These are phyloP conservation scores for Orthosia incerta DNA, from an alignment of 2,888 invertebrate species.

Conservation along the genomic window DNA sequence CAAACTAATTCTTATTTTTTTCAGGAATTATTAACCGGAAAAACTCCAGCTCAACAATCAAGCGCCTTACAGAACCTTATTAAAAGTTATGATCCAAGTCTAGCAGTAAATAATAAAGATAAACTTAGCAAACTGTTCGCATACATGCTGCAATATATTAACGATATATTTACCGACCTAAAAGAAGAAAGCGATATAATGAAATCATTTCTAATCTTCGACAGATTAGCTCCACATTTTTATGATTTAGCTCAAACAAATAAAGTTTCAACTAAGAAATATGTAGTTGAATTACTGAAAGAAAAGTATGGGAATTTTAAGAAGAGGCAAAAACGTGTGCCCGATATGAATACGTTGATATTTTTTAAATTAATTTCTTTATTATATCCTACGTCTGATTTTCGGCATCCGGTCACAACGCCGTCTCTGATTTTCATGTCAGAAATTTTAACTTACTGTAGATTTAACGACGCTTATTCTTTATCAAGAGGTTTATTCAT, in stretches of 20 bases:
- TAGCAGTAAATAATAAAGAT: conserved; percentile 95
- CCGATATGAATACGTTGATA: conserved; percentile 93
- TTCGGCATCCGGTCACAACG: conserved; percentile 96
- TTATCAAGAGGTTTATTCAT: conserved; percentile 95
- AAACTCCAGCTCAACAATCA: conserved; percentile 92
- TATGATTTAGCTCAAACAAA: conserved; percentile 94
- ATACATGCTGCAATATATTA: conserved; percentile 94
- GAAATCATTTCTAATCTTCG: conserved; percentile 91
- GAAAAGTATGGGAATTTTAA: conserved; percentile 93
- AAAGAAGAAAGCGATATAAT: conserved; percentile 83
- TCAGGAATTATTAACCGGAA: conserved; percentile 91
- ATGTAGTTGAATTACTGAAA: conserved; percentile 93
- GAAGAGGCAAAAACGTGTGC: conserved; percentile 91
- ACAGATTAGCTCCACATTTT: conserved; percentile 90
- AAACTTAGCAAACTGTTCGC: conserved; percentile 94
- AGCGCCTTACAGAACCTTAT: conserved; percentile 95
- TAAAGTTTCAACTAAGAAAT: conserved; percentile 92
- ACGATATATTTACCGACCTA: conserved; percentile 91
- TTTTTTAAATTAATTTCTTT: conserved; percentile 95
- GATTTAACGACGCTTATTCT: conserved; percentile 92
- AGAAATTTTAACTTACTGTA: conserved; percentile 93
- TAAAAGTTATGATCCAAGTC: conserved; percentile 96
- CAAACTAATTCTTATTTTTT: conserved; percentile 49
- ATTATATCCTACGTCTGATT: conserved; percentile 97
- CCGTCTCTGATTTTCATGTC: conserved; percentile 96